Conservation (phyloP, 2,797 vertebrate species). For the Synanceia verrucosa region DNA sequence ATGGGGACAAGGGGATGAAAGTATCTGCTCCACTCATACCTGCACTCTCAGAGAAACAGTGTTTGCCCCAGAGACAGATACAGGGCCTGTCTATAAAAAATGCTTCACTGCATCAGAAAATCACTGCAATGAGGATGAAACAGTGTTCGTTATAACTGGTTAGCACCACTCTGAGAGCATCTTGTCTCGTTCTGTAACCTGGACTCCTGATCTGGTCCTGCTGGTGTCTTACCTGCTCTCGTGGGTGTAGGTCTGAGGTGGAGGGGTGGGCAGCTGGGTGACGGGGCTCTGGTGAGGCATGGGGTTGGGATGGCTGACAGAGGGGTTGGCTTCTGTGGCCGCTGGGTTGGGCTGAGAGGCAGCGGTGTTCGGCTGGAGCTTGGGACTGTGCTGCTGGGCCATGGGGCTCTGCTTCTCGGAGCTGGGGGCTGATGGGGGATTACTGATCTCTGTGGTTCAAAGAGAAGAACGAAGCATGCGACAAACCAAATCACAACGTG, state of each 20-base stretch:
- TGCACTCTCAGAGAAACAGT: conserved; percentile 26
- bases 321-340: conserved; percentile 36
- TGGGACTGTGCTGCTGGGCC: conserved; percentile 91
- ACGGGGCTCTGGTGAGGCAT: conserved; percentile 87
- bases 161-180: neutral
- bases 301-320: conserved; percentile 79
- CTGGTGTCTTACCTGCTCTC: conserved; percentile 89
- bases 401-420: conserved; percentile 97
- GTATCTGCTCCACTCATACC: conserved; percentile 25
- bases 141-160: neutral
- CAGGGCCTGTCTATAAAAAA: conserved; percentile 44
- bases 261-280: conserved; percentile 81
- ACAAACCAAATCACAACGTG: neutral
- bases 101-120: conserved; percentile 36
- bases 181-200: neutral
- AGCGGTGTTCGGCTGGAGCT: conserved; percentile 81
- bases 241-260: conserved; percentile 89
- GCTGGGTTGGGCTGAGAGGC: conserved; percentile 81
- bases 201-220: neutral
- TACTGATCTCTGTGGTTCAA: conserved; percentile 87
- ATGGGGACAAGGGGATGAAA: neutral
- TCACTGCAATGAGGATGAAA: conserved; percentile 13
- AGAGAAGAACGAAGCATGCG: neutral
- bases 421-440: conserved; percentile 90
- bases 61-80: conserved; percentile 44